Evolutionary conservation across 2,113 vertebrate genomes (phyloP), one percentile per base, ranked within the genome.

Genomic region (Centrocercus urophasianus): DNA sequence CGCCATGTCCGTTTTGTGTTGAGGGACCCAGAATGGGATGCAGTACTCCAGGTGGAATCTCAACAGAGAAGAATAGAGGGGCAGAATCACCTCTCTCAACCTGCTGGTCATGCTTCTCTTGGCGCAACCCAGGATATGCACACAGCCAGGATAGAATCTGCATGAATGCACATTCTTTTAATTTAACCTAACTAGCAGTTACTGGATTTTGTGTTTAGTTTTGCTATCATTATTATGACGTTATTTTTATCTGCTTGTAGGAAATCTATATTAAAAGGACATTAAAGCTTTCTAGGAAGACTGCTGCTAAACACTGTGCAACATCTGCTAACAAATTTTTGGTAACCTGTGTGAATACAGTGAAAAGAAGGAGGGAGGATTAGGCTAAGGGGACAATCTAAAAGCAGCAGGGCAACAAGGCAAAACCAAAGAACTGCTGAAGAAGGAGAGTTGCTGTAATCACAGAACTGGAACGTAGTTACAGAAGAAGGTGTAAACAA

Each of bases 321-420:
- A 13, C 34, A 28, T 25, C 60, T 50, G 9, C 22, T n/a, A 88
- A 64, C 28, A 50, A 48, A 21, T 25, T 1, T 70, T 83, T 88
- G 45, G 11, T 83, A 71, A 63, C 18, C 15, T 74, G 1, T 10
- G 4, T 52, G 3, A 86, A 32, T 11, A 81, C 0, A 0, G 22
- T 4, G 13, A 76, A 76, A 80, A 34, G 38, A 63, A 80, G 38
- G 38, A 43, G 27, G 24, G 27, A 72, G 13, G 13, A 28, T 75
- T 66, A 5, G 4, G 3, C 75, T 57, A 69, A n/a, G 14, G 70
- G 14, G 4, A 59, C 6, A 36, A 18, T 52, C 2, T 70, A 57
- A 36, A 84, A 79, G 17, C 43, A 75, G 12, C 11, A 73, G 32
- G 6, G 15, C 36, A 81, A 54, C 40, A 10, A 70, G 27, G 21